Evolutionary conservation across 2,113 vertebrate genomes (phyloP).

Genomic region (Epinephelus moara): DNA sequence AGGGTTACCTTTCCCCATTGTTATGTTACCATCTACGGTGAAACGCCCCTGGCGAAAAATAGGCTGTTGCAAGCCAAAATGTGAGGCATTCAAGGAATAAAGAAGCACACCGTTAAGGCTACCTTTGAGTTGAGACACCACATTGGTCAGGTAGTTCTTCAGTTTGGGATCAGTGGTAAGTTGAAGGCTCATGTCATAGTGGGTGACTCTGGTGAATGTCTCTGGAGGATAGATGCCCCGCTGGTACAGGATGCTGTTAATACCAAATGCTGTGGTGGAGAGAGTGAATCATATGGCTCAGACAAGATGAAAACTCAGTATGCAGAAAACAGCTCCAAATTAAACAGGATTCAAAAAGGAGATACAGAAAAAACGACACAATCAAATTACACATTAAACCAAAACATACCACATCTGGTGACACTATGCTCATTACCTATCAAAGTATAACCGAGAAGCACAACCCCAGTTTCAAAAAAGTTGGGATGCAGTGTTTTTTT

Average conservation of each 20-base stretch:
- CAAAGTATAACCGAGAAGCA: background rate
- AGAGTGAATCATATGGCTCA: background rate
- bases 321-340: too few relatives aligned
- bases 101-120: background rate
- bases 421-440: background rate
- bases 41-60: too few relatives aligned
- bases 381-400: background rate
- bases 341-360: background rate
- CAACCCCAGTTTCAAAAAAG: too few relatives aligned
- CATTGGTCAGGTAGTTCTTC: conserved; percentile 92
- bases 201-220: conserved; percentile 92
- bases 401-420: background rate
- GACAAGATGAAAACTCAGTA: background rate
- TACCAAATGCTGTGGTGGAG: conserved; percentile 89
- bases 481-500: too few relatives aligned
- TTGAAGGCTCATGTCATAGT: conserved; percentile 94
- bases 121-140: conserved; percentile 95
- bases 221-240: conserved; percentile 96
- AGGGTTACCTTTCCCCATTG: too few relatives aligned
- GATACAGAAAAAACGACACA: background rate
- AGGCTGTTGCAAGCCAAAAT: too few relatives aligned
- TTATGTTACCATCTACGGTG: too few relatives aligned
- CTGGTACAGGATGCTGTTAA: conserved; percentile 98
- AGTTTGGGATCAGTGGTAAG: conserved; percentile 92
- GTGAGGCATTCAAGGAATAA: background rate